Evolutionary conservation across 2,888 invertebrate genomes (phyloP).

Genomic region (Dicranocentrus wangi): DNA sequence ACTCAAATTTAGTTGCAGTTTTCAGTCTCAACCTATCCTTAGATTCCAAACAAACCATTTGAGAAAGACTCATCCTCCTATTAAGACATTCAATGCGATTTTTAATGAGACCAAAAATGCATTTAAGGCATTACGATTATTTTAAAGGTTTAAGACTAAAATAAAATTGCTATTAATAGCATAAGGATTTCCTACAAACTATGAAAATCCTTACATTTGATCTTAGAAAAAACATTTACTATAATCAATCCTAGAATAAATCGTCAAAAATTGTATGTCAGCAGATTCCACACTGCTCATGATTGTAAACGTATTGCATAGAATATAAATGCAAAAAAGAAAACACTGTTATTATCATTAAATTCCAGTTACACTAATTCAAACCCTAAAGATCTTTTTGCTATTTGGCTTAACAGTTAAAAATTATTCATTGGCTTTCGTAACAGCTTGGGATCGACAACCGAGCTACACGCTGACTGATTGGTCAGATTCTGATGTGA

Average conservation of each 20-base stretch:
- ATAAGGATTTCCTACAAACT: background rate
- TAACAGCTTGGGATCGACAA: background rate
- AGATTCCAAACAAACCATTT: constrained; percentile 29
- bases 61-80: constrained; percentile 27
- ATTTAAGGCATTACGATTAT: constrained; percentile 39
- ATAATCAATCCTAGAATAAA: no score
- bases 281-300: background rate
- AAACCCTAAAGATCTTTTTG: background rate
- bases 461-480: constrained; percentile 16
- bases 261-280: no score
- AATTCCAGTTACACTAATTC: background rate
- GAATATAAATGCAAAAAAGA: background rate
- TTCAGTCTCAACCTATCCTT: constrained; percentile 58
- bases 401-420: constrained; percentile 28
- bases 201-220: background rate
- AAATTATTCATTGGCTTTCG: constrained; percentile 15
- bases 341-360: background rate
- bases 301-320: background rate
- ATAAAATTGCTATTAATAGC: background rate
- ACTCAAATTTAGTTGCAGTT: constrained; percentile 50
- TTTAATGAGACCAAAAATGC: constrained; percentile 54
- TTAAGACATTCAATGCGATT: constrained; percentile 7
- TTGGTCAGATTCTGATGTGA: constrained; percentile 40
- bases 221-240: background rate
- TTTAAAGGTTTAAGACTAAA: constrained; percentile 23